Percentiles rank a stretch among this genome's conserved stretches.
Conservation (phyloP, 92 coral and sea anemone species). For the Chrysogorgia sp. region DNA sequence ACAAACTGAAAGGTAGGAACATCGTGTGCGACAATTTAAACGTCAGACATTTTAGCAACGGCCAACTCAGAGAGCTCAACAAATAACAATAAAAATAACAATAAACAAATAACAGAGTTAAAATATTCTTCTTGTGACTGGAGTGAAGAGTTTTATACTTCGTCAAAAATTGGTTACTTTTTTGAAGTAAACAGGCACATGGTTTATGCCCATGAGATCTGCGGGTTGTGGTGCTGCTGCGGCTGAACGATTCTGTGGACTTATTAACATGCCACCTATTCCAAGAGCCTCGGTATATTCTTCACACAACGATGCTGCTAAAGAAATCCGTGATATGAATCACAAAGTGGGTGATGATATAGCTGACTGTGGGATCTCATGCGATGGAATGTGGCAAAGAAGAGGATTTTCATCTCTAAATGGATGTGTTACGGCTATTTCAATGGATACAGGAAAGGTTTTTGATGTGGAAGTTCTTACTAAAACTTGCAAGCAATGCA, state of each 20-base stretch:
- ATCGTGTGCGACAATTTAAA: no score
- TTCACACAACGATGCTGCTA: conserved; percentile 46
- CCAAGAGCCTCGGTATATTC: conserved; percentile 19
- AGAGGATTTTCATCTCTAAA: conserved; percentile 57
- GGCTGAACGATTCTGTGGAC: conserved; percentile 50
- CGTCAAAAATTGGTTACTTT: conserved; percentile 14
- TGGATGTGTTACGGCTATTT: conserved; percentile 51
- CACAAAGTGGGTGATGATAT: conserved; percentile 1
- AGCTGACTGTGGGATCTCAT: conserved; percentile 40
- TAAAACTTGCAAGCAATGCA: conserved; percentile 35
- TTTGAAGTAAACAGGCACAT: conserved; percentile 46
- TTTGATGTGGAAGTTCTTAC: conserved; percentile 46
- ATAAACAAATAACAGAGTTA: no score
- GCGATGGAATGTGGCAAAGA: conserved; percentile 40
- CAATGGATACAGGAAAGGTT: conserved; percentile 55
- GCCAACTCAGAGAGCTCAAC: no score
- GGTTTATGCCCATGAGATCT: conserved; percentile 47
- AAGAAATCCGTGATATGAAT: conserved; percentile 37
- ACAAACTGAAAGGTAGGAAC: no score
- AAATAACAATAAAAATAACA: no score
- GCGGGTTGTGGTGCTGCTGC: conserved; percentile 50
- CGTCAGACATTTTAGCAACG: no score
- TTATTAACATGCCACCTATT: conserved; percentile 20
- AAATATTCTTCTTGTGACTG: no score
- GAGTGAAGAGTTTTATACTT: conserved; percentile 10